Conservation (phyloP, 2,888 invertebrate species). For the Archips crataeganus region DNA sequence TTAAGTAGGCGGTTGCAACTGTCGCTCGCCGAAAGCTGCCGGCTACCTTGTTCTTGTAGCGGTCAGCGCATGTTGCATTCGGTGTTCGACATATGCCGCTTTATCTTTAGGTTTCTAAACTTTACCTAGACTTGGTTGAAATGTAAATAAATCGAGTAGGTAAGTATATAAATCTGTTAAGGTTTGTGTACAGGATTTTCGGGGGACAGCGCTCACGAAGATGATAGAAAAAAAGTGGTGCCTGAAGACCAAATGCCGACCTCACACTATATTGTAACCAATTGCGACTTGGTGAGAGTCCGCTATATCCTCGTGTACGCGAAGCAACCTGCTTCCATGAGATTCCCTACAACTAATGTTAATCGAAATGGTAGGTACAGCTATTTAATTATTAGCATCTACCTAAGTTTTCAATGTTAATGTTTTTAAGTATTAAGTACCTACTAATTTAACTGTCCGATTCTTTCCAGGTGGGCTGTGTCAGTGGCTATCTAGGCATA, state of each 20-base stretch:
- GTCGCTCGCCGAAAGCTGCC: too few relatives aligned
- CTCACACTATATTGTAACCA: slow-evolving; percentile 90
- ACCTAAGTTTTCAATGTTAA: background rate
- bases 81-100: too few relatives aligned
- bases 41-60: too few relatives aligned
- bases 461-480: slow-evolving; percentile 67
- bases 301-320: slow-evolving; percentile 91
- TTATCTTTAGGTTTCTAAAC: too few relatives aligned
- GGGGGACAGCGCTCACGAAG: slow-evolving; percentile 69
- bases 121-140: too few relatives aligned
- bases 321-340: slow-evolving; percentile 74
- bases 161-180: too few relatives aligned
- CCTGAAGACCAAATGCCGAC: background rate
- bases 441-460: too few relatives aligned
- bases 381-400: background rate
- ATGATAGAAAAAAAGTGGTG: slow-evolving; percentile 60
- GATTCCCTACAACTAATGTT: slow-evolving; percentile 65
- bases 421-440: too few relatives aligned
- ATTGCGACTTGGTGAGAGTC: slow-evolving; percentile 90
- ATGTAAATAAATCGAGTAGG: too few relatives aligned
- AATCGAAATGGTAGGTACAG: slow-evolving; percentile 74
- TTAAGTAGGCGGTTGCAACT: too few relatives aligned
- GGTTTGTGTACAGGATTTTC: slow-evolving; percentile 27
- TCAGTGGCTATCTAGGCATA: slow-evolving; percentile 87
- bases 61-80: too few relatives aligned